Evolutionary conservation across 1,140 invertebrate genomes (phyloP), one percentile per base, ranked within the genome.

Genomic region (Asobara japonica): DNA sequence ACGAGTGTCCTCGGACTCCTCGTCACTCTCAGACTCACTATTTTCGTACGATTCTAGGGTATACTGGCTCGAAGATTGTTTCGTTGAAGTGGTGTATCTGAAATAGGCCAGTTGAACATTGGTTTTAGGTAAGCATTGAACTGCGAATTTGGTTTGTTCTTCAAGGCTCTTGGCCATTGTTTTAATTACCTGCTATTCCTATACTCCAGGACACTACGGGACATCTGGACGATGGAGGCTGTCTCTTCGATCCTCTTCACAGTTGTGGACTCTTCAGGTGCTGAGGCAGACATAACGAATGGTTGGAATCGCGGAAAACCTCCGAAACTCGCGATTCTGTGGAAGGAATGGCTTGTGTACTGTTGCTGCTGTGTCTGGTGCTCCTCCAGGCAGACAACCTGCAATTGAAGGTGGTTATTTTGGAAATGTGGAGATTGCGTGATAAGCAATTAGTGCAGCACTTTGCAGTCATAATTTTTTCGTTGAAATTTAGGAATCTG

Each of bases 21-120:
- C 86, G 29, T 88, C 86, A 38, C 86, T 88, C 45, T 88, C 86
- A 5, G 86, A 88, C 70, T 88, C 86, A 61, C 86, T 88, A 4
- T 85, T 77, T 7, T 84, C 79, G 66, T 83, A 87, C 13, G 82
- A 76, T 61, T 83, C 80, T 62, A 78, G 38, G 20, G 71, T 75
- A 62, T 82, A 84, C 45, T 81, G 79, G 64, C 78, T 77, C 0
- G 82, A 83, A 51, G 73, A 81, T 33, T 62, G 60, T 13, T 80
- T 81, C 45, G 86, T 85, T 7, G 79, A 75, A 6, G 80, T 76
- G 65, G 80, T 72, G 72, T 84, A 86, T 65, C 86, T 87, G 71
- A 48, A 38, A 77, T 71, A 65, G 41, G 16, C 65, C 73, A 62
- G 10, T 18, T 56, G 7, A 22, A 56, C 22, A 3, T 25, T 56